phyloP scores from a whole-genome alignment of 2,888 invertebrate species.

The Clistopyga incitator region DNA sequence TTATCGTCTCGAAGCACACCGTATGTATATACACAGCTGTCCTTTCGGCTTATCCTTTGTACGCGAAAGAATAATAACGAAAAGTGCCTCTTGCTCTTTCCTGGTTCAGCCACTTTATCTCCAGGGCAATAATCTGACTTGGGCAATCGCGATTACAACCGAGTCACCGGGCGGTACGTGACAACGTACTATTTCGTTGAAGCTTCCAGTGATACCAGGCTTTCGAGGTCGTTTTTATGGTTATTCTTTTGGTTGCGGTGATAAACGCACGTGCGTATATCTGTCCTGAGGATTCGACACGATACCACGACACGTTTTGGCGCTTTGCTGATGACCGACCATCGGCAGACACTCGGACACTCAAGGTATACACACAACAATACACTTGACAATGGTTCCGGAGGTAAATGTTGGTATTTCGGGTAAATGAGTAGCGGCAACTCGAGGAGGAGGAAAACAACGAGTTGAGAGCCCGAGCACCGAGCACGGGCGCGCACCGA shows the following conservation, averaged over 20 bases:
- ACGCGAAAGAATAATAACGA: conserved; percentile 1
- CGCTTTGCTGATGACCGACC: conserved; percentile 19
- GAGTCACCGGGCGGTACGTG: conserved; percentile 38
- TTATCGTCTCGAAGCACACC: conserved; percentile 45
- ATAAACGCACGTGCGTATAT: conserved; percentile 54
- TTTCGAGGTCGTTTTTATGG: neutral
- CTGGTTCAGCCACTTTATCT: conserved; percentile 19
- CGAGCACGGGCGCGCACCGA: conserved; percentile 60
- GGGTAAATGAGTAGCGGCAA: neutral
- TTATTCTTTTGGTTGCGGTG: neutral
- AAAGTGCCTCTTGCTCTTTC: conserved; percentile 9
- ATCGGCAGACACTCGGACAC: conserved; percentile 37
- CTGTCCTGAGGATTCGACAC: conserved; percentile 15
- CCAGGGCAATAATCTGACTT: conserved; percentile 26
- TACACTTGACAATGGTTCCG: conserved; percentile 17
- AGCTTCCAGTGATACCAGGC: neutral
- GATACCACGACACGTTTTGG: conserved; percentile 31
- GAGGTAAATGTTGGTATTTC: neutral
- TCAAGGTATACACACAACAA: conserved; percentile 22
- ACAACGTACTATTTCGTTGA: conserved; percentile 2
- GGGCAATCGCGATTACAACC: conserved; percentile 21
- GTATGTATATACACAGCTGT: conserved; percentile 33
- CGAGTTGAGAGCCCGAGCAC: conserved; percentile 55
- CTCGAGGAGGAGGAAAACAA: conserved; percentile 24
- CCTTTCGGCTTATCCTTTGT: conserved; percentile 33